These are phyloP conservation scores for Bombus consobrinus DNA, from an alignment of 1,140 invertebrate genomes.

Conservation along the genomic window DNA sequence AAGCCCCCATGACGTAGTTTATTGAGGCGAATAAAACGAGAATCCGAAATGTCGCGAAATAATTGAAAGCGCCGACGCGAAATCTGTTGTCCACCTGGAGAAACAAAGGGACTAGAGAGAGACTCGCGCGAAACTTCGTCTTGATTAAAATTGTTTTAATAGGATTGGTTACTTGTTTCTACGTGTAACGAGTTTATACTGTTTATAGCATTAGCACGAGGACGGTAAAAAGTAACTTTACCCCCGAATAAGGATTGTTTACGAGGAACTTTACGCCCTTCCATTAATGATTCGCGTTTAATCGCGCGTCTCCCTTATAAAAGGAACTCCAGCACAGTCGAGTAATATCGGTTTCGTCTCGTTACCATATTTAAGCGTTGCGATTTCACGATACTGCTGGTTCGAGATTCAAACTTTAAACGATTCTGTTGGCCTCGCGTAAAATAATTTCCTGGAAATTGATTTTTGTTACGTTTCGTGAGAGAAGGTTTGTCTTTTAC, in stretches of 20 bases:
- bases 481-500: no score
- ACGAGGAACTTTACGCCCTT: background rate
- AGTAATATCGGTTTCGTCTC: constrained; percentile 3
- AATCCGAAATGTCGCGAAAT: constrained; percentile 25
- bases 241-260: background rate
- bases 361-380: background rate
- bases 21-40: background rate
- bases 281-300: no score
- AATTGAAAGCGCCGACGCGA: constrained; percentile 45
- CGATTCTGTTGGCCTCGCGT: no score
- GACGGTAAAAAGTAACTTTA: background rate
- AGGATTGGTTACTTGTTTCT: constrained; percentile 15
- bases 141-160: constrained; percentile 70
- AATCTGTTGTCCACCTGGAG: constrained; percentile 34
- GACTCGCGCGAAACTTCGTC: constrained; percentile 45
- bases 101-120: constrained; percentile 50
- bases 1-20: background rate
- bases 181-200: constrained; percentile 14
- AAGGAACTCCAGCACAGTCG: background rate
- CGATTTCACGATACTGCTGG: background rate
- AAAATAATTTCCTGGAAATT: no score
- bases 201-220: constrained; percentile 19
- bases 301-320: background rate
- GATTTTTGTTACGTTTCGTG: no score
- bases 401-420: no score